phyloP scores from a whole-genome alignment of 1,140 invertebrate species.

The Brevipalpus yothersi region DNA sequence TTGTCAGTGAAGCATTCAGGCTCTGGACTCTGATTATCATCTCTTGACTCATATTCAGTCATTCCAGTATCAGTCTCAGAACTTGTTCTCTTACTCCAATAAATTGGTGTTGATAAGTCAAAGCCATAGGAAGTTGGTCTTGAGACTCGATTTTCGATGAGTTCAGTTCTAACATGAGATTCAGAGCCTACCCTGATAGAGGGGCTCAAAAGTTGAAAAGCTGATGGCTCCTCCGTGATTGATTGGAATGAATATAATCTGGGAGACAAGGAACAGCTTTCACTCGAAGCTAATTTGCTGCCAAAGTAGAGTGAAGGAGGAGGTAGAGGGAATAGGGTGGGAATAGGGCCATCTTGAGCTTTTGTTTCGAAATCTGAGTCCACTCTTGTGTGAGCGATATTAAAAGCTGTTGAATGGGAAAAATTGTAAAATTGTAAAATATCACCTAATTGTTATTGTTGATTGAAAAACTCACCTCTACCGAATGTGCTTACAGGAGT shows the following conservation, averaged over 20 bases:
- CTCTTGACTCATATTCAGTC: too few species aligned
- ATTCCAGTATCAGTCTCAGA: too few species aligned
- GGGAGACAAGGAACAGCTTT: neutral
- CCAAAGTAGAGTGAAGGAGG: constrained; percentile 7
- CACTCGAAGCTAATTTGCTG: neutral
- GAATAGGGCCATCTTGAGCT: neutral
- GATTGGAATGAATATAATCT: neutral
- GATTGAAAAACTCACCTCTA: neutral
- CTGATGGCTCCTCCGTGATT: neutral
- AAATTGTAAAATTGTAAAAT: too few species aligned
- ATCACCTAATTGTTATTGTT: neutral
- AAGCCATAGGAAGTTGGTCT: too few species aligned
- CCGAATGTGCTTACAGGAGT: neutral
- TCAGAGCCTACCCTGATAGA: too few species aligned
- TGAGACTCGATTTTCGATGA: too few species aligned
- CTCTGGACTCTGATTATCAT: too few species aligned
- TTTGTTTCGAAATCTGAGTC: neutral
- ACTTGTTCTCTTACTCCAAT: too few species aligned
- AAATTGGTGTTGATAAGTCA: too few species aligned
- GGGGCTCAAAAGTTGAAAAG: too few species aligned
- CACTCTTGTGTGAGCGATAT: neutral
- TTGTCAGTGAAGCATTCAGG: too few species aligned
- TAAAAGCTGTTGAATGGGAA: neutral
- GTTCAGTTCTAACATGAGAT: too few species aligned
- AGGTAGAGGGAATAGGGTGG: neutral